These are phyloP conservation scores for Abrostola tripartita DNA, from an alignment of 2,888 invertebrate genomes.

Conservation along the genomic window DNA sequence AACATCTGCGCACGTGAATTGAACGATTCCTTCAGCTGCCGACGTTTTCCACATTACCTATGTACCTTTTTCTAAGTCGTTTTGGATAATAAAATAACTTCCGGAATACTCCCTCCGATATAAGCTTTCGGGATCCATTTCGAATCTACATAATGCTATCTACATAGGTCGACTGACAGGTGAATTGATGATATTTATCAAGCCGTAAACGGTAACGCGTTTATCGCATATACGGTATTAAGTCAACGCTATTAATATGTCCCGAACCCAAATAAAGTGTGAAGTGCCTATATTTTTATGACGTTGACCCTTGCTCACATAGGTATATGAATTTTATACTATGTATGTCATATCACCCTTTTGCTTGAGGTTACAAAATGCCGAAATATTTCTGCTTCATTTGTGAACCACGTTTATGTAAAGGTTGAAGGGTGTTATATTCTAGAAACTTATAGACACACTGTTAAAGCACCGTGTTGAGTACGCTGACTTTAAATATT, in stretches of 20 bases:
- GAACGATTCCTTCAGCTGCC: slow-evolving; percentile 65
- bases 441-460: too few relatives aligned
- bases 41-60: slow-evolving; percentile 61
- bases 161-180: slow-evolving; percentile 40
- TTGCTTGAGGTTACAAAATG: slow-evolving; percentile 17
- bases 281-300: slow-evolving; percentile 45
- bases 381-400: slow-evolving; percentile 37
- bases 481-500: slow-evolving; percentile 30
- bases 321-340: slow-evolving; percentile 27
- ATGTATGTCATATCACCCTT: slow-evolving; percentile 27
- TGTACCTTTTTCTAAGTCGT: slow-evolving; percentile 60
- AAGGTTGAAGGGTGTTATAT: background rate
- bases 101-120: slow-evolving; percentile 43
- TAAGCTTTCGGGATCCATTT: slow-evolving; percentile 50
- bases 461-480: slow-evolving; percentile 41
- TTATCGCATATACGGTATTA: slow-evolving; percentile 46
- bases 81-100: slow-evolving; percentile 59
- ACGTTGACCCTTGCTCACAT: slow-evolving; percentile 32
- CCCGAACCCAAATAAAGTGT: slow-evolving; percentile 32
- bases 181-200: slow-evolving; percentile 41
- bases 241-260: slow-evolving; percentile 44
- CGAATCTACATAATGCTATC: slow-evolving; percentile 47
- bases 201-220: slow-evolving; percentile 40
- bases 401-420: slow-evolving; percentile 36
- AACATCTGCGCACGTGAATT: slow-evolving; percentile 70